phyloP scores from a whole-genome alignment of 2,888 invertebrate genomes.

The Drosophila ezoana region DNA sequence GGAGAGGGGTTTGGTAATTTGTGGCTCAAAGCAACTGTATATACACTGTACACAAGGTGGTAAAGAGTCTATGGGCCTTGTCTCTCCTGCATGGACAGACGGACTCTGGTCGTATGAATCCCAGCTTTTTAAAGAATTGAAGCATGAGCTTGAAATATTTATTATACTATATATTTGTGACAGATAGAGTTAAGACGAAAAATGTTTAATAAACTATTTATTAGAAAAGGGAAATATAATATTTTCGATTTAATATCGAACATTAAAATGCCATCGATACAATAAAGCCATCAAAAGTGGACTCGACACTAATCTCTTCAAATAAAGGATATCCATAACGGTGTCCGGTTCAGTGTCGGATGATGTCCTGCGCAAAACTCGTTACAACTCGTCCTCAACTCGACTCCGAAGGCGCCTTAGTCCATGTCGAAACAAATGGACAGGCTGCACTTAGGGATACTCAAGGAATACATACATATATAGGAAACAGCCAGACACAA shows the following conservation, averaged over 20 bases:
- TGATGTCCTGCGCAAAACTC: constrained; percentile 14
- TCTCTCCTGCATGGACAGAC: no score
- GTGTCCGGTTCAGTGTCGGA: constrained; percentile 21
- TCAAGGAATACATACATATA: constrained; percentile 30
- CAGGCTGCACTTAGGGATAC: constrained; percentile 69
- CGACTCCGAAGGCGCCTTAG: constrained; percentile 21
- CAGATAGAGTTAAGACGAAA: no score
- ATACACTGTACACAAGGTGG: not conserved
- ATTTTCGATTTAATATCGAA: constrained; percentile 9
- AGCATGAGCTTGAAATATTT: no score
- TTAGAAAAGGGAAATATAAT: no score
- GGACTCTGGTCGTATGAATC: no score
- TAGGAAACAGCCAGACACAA: constrained; percentile 39
- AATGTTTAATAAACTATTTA: no score
- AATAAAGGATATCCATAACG: constrained; percentile 49
- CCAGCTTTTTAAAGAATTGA: no score
- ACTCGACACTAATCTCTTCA: constrained; percentile 65
- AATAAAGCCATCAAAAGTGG: constrained; percentile 41
- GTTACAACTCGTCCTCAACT: constrained; percentile 33
- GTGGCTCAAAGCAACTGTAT: constrained; percentile 22
- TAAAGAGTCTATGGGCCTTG: constrained; percentile 15
- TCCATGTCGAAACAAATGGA: constrained; percentile 41
- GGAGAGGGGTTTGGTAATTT: constrained; percentile 26
- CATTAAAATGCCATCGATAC: constrained; percentile 43
- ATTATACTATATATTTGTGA: no score